Base-by-base conservation (phyloP, 2,888 invertebrate genomes). In the Sisyra terminalis region DNA sequence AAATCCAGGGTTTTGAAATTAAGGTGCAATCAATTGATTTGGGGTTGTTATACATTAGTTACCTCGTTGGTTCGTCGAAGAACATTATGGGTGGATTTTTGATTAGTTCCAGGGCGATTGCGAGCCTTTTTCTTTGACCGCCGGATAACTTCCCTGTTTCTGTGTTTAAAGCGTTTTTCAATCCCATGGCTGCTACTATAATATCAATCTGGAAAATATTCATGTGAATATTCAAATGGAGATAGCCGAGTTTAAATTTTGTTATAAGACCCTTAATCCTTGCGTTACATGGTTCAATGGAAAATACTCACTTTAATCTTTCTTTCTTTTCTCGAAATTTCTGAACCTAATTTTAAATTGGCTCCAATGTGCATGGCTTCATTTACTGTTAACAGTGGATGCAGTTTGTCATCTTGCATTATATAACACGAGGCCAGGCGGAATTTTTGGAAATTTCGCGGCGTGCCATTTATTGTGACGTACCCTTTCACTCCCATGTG, bases 41-140 rank as follows among this genome's bases (percentile, higher is more conserved):
- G 42, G 43, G 44, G 44, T 9, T 11, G 3, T 17, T 2, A 6
- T 5, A 15, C 3, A 4, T 18, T 3, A 35, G 14, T 51, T 67
- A 89, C 89, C 86, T 89, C 29, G 90, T 93, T 16, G 93, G 93
- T 65, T 94, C 93, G 59, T 94, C 93, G 50, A 94, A 75, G 59
- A 93, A 88, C 76, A 93, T 81, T 39, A 93, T 75, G 1, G 88
- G 83, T 2, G 93, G 93, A 61, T 94, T 89, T 59, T 80, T 87
- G 50, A 93, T 77, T 52, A 94, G 68, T 66, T 94, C 93, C 48
- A 90, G 65, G 7, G 90, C 92, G 48, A 93, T 87, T 1, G 90
- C 81, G 40, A 94, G 70, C 52, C 93, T 71, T 60, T 93, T 94
- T 53, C 76, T 77, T 64, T 94, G 87, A 1, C 93, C 93, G 7